Conservation (phyloP, 2,113 vertebrate genomes). For the Burhinus bistriatus region DNA sequence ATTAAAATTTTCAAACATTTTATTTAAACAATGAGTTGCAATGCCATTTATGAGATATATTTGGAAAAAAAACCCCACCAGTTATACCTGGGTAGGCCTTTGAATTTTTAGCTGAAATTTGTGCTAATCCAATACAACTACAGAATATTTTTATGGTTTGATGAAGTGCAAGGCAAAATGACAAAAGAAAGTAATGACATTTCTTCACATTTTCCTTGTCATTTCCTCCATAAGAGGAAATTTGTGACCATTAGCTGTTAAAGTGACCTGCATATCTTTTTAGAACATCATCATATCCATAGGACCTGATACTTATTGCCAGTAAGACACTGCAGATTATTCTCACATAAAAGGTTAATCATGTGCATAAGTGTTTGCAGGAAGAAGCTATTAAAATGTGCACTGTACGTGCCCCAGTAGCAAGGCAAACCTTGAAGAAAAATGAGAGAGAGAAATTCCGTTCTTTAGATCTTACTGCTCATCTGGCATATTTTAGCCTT, state of each 20-base stretch:
- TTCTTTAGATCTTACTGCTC: background rate
- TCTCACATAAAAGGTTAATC: slow-evolving; percentile 27
- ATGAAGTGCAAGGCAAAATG: background rate
- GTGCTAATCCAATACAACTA: background rate
- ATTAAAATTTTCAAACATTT: background rate
- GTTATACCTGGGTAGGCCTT: background rate
- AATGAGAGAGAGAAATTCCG: background rate
- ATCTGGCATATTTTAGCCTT: background rate
- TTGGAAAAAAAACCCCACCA: rapidly evolving
- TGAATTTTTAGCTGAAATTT: background rate
- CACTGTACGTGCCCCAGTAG: background rate
- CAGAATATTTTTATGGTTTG: background rate
- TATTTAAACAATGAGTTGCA: background rate
- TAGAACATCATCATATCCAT: background rate
- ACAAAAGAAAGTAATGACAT: background rate
- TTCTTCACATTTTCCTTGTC: slow-evolving; percentile 2
- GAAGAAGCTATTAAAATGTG: slow-evolving; percentile 21
- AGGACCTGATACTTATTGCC: background rate
- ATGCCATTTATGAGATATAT: background rate
- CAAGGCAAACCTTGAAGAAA: slow-evolving; percentile 21
- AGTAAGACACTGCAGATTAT: background rate
- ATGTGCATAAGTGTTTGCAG: slow-evolving; percentile 22
- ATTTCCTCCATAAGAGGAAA: slow-evolving; percentile 2
- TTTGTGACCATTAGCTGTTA: background rate
- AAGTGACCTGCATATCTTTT: slow-evolving; percentile 2